Percentiles rank a stretch among this genome's conserved stretches.
phyloP scores from a whole-genome alignment of 2,888 invertebrate species.

The Congeria kusceri region DNA sequence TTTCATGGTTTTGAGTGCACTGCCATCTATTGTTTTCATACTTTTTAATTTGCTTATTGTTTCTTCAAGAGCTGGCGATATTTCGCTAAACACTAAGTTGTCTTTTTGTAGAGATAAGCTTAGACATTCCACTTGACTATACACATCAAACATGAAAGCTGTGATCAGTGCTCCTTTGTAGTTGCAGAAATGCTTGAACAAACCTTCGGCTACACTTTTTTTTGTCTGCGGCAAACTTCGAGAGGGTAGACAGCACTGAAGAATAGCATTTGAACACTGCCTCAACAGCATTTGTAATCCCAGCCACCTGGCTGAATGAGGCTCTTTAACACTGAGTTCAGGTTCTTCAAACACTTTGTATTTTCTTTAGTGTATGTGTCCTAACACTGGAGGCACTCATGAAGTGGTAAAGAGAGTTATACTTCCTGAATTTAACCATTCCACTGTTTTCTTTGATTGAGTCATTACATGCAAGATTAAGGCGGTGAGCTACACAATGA shows the following conservation, averaged over 20 bases:
- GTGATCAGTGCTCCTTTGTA: slow-evolving; percentile 33
- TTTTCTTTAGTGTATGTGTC: slow-evolving; percentile 38
- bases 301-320: slow-evolving; percentile 49
- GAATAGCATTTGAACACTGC: slow-evolving; percentile 47
- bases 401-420: slow-evolving; percentile 46
- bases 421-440: slow-evolving; percentile 58
- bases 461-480: slow-evolving; percentile 54
- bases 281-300: slow-evolving; percentile 47
- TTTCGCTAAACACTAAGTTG: slow-evolving; percentile 37
- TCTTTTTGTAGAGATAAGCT: slow-evolving; percentile 36
- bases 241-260: slow-evolving; percentile 44
- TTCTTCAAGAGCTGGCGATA: slow-evolving; percentile 36
- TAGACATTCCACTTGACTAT: slow-evolving; percentile 19
- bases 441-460: slow-evolving; percentile 54
- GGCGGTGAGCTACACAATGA: slow-evolving; percentile 50
- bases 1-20: background rate
- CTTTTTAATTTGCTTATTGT: slow-evolving; percentile 18
- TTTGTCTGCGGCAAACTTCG: slow-evolving; percentile 42
- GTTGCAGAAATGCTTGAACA: slow-evolving; percentile 14
- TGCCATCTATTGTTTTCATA: slow-evolving; percentile 22
- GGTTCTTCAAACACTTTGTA: slow-evolving; percentile 56
- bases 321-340: slow-evolving; percentile 52
- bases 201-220: slow-evolving; percentile 26
- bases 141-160: slow-evolving; percentile 44
- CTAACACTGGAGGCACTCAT: slow-evolving; percentile 47